Evolutionary conservation across 2,797 vertebrate genomes (phyloP).

Genomic region (Gallirallus australis): DNA sequence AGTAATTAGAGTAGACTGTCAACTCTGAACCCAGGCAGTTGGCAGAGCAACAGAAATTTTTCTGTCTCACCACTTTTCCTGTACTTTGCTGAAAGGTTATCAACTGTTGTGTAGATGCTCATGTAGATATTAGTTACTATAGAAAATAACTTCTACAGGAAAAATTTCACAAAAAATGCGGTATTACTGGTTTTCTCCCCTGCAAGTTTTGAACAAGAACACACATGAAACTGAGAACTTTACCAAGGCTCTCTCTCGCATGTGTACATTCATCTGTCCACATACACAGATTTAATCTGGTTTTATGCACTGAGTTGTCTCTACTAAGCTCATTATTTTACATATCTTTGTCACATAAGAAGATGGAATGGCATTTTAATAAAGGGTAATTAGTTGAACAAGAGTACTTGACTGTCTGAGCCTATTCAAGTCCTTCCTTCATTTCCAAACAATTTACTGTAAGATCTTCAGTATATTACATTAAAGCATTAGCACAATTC

Average conservation of each 20-base stretch:
- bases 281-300: not conserved
- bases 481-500: not conserved
- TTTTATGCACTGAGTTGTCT: not conserved
- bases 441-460: not conserved
- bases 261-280: not conserved
- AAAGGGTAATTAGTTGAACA: not conserved
- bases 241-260: not conserved
- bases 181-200: not conserved
- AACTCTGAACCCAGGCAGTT: not conserved
- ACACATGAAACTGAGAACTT: not conserved
- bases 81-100: not conserved
- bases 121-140: not conserved
- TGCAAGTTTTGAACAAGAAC: not conserved
- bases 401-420: not conserved
- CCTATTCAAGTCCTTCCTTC: not conserved
- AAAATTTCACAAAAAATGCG: not conserved
- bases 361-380: not conserved
- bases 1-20: not conserved
- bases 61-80: not conserved
- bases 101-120: not conserved
- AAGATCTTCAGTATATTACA: not conserved
- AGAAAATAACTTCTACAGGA: not conserved
- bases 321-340: not conserved
- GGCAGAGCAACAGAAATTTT: not conserved
- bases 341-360: not conserved